phyloP scores from a whole-genome alignment of 2,797 vertebrate genomes.

The Diplodus puntazzo region DNA sequence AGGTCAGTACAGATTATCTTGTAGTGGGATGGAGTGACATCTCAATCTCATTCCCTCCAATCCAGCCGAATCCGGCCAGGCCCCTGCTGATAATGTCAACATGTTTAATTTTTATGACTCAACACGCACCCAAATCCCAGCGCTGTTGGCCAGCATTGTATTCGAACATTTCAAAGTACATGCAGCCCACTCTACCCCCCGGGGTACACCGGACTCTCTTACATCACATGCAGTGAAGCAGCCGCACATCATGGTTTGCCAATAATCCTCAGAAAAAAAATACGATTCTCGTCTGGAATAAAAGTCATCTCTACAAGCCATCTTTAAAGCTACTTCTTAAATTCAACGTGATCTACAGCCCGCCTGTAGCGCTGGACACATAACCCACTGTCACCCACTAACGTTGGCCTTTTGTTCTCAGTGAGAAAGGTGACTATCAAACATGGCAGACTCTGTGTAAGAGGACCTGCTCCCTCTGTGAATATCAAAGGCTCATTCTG shows the following conservation, averaged over 20 bases:
- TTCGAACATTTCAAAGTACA: slow-evolving; percentile 23
- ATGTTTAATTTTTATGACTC: slow-evolving; percentile 44
- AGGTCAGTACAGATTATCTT: slow-evolving; percentile 68
- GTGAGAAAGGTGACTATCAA: no score
- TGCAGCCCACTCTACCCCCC: background rate
- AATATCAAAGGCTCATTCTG: no score
- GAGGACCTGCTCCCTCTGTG: no score
- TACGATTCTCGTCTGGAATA: slow-evolving; percentile 3
- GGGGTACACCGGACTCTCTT: slow-evolving; percentile 20
- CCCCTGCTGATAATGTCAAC: slow-evolving; percentile 48
- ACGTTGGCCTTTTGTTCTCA: no score
- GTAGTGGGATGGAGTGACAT: slow-evolving; percentile 49
- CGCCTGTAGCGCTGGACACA: background rate
- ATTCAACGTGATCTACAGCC: slow-evolving; percentile 4
- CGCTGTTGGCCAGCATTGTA: slow-evolving; percentile 7
- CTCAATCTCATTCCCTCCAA: slow-evolving; percentile 48
- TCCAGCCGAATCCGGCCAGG: slow-evolving; percentile 29
- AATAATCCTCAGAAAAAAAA: slow-evolving; percentile 36
- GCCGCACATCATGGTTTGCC: slow-evolving; percentile 11
- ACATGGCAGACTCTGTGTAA: no score
- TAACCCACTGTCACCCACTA: no score
- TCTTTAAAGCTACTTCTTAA: slow-evolving; percentile 28
- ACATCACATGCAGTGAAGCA: slow-evolving; percentile 16
- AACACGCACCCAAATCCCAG: slow-evolving; percentile 23
- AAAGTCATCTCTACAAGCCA: slow-evolving; percentile 2